Conservation (phyloP, 2,113 vertebrate species). For the Corapipo altera region DNA sequence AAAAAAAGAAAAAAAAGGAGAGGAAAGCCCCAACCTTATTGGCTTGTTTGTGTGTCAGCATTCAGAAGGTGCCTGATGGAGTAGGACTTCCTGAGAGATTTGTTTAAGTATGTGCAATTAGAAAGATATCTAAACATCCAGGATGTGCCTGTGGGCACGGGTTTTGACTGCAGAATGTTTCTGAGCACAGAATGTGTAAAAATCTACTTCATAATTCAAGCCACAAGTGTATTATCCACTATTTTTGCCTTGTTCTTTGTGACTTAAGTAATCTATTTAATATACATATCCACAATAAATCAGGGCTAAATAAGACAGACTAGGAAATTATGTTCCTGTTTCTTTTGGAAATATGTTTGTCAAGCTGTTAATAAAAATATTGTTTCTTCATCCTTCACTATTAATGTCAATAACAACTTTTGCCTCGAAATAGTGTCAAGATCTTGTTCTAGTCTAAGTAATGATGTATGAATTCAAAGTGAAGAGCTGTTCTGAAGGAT, state of each 20-base stretch:
- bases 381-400: neutral
- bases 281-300: neutral
- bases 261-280: neutral
- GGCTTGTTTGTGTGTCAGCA: neutral
- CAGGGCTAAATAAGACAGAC: neutral
- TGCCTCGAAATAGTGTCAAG: neutral
- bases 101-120: neutral
- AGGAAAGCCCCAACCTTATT: neutral
- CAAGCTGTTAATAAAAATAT: neutral
- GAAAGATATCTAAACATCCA: neutral
- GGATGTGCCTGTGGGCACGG: neutral
- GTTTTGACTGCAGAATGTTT: neutral
- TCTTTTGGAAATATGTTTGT: neutral
- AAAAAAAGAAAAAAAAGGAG: neutral
- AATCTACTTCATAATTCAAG: neutral
- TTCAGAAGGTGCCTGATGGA: neutral
- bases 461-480: neutral
- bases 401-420: neutral
- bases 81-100: neutral
- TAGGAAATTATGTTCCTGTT: neutral
- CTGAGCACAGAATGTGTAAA: neutral
- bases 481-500: neutral
- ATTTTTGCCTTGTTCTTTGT: neutral
- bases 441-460: neutral
- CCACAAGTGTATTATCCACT: neutral